Conservation (phyloP, 2,113 vertebrate species). For the Haemorhous mexicanus region DNA sequence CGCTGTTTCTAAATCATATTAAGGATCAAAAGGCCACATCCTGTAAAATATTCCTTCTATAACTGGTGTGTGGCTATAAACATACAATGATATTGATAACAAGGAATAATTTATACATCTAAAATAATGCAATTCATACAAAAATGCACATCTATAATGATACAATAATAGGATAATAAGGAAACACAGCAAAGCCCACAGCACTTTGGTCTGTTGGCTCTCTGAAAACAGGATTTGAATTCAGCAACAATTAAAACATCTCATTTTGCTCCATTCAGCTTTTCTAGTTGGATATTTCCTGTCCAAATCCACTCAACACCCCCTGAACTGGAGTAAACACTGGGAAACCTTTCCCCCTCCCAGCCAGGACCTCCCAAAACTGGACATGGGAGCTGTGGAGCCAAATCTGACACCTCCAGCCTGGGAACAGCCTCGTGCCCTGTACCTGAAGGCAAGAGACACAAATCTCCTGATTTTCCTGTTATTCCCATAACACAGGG, state of each 20-base stretch:
- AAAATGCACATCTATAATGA: neutral
- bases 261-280: neutral
- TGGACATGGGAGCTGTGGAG: neutral
- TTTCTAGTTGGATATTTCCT: neutral
- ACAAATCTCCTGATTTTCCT: neutral
- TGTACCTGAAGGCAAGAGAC: neutral
- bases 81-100: too few relatives aligned
- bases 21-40: neutral
- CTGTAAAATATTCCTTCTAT: neutral
- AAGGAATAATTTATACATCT: fast-evolving
- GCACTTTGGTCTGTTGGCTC: neutral
- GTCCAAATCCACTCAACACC: neutral
- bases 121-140: neutral
- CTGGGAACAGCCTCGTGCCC: neutral
- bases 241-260: neutral
- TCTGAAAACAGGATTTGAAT: neutral
- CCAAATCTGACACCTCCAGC: conserved; percentile 3
- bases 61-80: neutral
- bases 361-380: neutral
- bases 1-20: neutral
- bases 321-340: neutral
- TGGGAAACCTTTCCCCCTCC: neutral
- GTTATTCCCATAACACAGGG: neutral
- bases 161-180: neutral
- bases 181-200: neutral